These are phyloP conservation scores for Vipera latastei DNA, from an alignment of 2,797 vertebrate genomes.

Conservation along the genomic window DNA sequence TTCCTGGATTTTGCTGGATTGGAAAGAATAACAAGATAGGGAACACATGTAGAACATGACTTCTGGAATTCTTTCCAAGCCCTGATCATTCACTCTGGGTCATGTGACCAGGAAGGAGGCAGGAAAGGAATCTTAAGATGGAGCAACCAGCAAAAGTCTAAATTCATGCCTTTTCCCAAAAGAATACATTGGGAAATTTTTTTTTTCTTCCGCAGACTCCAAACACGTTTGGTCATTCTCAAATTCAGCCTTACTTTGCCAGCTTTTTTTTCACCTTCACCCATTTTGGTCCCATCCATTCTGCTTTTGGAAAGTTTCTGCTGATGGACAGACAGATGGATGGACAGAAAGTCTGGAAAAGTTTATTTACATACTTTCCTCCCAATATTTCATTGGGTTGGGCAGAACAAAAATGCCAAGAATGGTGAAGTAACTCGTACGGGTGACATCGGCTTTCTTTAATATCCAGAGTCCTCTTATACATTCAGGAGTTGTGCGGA, in stretches of 20 bases:
- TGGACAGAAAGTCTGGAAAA: neutral
- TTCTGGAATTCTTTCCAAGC: neutral
- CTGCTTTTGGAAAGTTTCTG: neutral
- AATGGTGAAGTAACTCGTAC: neutral
- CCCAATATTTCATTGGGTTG: neutral
- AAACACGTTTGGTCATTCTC: neutral
- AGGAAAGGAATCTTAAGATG: neutral
- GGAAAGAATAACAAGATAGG: neutral
- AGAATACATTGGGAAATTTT: neutral
- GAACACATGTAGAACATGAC: neutral
- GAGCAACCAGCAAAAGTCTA: neutral
- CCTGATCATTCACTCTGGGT: neutral
- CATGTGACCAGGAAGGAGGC: neutral
- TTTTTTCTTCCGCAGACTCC: neutral
- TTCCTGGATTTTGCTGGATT: neutral
- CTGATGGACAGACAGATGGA: neutral
- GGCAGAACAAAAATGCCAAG: neutral
- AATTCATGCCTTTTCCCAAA: neutral
- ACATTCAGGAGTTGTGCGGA: neutral
- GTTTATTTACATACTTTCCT: neutral
- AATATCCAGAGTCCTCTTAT: neutral
- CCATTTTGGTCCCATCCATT: neutral
- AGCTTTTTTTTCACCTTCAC: neutral
- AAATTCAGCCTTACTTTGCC: neutral
- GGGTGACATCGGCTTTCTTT: neutral